Evolutionary conservation across 2,888 invertebrate species (phyloP).

Genomic region (Leptodirus hochenwartii): DNA sequence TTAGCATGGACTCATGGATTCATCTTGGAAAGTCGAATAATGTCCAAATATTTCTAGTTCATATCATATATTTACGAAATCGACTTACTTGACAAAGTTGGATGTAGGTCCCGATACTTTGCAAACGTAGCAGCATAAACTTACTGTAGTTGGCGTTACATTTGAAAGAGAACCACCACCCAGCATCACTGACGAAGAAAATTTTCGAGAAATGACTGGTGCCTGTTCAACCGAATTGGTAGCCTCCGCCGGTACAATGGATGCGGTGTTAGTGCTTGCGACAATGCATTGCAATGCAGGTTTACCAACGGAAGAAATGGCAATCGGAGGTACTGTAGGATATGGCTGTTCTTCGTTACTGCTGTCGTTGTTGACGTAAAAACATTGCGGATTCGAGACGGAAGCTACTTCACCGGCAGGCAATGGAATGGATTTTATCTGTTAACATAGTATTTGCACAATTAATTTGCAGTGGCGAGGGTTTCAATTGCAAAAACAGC

Average conservation of each 20-base stretch:
- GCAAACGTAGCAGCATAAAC: slow-evolving; percentile 8
- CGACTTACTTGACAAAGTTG: slow-evolving; percentile 8
- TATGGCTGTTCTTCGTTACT: slow-evolving; percentile 32
- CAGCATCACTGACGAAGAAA: background rate
- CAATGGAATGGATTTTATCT: slow-evolving; percentile 63
- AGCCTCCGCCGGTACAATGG: background rate
- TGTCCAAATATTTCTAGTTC: too few species aligned
- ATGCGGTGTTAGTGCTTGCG: too few species aligned
- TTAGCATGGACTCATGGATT: too few species aligned
- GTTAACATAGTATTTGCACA: too few species aligned
- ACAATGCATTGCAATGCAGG: too few species aligned
- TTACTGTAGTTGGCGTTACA: slow-evolving; percentile 5
- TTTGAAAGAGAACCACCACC: slow-evolving; percentile 5
- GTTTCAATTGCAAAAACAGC: too few species aligned
- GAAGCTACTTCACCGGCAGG: slow-evolving; percentile 51
- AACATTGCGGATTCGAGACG: slow-evolving; percentile 54
- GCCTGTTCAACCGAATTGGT: background rate
- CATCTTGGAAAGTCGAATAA: too few species aligned
- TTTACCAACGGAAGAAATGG: too few species aligned
- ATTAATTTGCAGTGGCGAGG: too few species aligned
- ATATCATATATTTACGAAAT: background rate
- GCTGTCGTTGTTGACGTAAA: slow-evolving; percentile 53
- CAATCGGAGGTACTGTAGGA: slow-evolving; percentile 13
- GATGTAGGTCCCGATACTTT: slow-evolving; percentile 3
- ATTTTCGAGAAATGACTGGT: background rate